phyloP scores from a whole-genome alignment of 2,797 vertebrate genomes.

The Mormyrops attenuatus region DNA sequence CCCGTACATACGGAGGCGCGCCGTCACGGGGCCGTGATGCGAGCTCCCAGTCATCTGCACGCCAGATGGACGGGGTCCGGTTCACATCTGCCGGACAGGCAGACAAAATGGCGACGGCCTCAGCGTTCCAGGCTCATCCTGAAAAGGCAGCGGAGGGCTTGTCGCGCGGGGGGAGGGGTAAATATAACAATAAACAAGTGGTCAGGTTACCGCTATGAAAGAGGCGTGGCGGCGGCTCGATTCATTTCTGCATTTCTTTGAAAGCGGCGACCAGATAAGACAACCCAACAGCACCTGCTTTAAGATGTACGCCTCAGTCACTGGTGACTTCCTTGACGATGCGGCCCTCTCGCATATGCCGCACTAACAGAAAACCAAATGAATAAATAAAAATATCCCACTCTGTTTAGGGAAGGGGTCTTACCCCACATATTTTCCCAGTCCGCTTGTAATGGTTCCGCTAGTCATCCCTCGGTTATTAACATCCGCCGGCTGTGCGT shows the following conservation, averaged over 20 bases:
- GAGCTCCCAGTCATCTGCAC: background rate
- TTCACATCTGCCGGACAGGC: constrained; percentile 9
- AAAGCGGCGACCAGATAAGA: background rate
- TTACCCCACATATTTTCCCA: background rate
- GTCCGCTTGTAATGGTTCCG: background rate
- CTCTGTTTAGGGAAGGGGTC: background rate
- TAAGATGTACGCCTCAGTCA: background rate
- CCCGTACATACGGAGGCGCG: background rate
- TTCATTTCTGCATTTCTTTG: background rate
- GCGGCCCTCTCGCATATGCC: background rate
- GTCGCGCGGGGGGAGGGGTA: background rate
- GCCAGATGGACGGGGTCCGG: background rate
- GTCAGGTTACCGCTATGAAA: constrained; percentile 8
- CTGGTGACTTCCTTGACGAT: background rate
- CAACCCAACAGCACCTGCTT: background rate
- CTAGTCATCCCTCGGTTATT: background rate
- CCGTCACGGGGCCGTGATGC: background rate
- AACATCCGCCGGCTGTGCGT: background rate
- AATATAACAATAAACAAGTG: constrained; percentile 17
- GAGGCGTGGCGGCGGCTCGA: background rate
- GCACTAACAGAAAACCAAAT: background rate
- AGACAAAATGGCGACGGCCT: background rate
- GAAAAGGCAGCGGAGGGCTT: background rate
- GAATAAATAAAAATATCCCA: background rate
- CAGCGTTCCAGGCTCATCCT: background rate